Evolutionary conservation across 2,797 vertebrate species (phyloP), one percentile per base, ranked within the genome.

Genomic region (Vultur gryphus): DNA sequence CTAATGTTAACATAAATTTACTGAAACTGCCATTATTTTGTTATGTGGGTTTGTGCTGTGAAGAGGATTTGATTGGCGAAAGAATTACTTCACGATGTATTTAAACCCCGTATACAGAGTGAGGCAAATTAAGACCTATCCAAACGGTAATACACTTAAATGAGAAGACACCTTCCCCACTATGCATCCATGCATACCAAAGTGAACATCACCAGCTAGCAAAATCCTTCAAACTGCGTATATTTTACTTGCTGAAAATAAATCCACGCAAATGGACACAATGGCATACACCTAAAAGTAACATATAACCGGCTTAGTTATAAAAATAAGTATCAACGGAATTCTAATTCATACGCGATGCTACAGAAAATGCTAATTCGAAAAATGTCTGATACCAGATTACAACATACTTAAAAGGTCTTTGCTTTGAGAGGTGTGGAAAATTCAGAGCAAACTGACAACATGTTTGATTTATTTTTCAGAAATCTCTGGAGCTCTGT

Each of bases 401-500:
- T 94, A 96, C 79, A 92, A 80, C 29, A 14, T 81, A 80, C 41
- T 93, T 95, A 72, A 93, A 95, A 80, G 73, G 57, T 64, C 49
- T 49, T 86, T 41, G 46, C 91, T 95, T 94, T 95, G 31, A 62
- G 87, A 94, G 33, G 14, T 79, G 92, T 75, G 87, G 81, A 90
- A 95, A 94, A 97, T 95, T 85, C 87, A 92, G 67, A 93, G 83
- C 20, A 72, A 93, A 76, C 71, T 95, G 95, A 89, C 86, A 92
- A 87, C 21, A 80, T 39, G 20, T 87, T 90, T 90, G 84, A 93
- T 93, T 89, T 91, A 81, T 97, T 97, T 90, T 89, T 96, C 91
- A 87, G 16, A 33, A 44, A 69, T 87, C 77, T 96, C 86, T 87
- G 84, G 95, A 95, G 85, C 66, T 94, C 89, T 95, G 88, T 96